phyloP scores from a whole-genome alignment of 2,797 vertebrate genomes.

The Melanotaenia nigrans region DNA sequence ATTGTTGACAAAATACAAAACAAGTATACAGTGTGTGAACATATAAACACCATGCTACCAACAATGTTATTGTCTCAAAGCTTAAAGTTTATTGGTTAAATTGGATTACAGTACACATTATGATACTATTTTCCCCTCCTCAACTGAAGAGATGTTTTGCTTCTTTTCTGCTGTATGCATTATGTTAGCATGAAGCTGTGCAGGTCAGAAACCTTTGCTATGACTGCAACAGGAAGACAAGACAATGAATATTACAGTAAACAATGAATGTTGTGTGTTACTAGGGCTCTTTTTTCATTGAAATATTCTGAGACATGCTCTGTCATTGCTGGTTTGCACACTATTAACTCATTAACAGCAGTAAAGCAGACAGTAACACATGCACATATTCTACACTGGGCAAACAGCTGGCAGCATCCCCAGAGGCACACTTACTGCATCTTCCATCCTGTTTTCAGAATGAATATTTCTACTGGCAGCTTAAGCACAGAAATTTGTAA shows the following conservation, averaged over 20 bases:
- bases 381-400: constrained; percentile 26
- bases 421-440: constrained; percentile 1
- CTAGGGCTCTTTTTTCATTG: constrained; percentile 17
- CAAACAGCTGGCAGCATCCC: constrained; percentile 26
- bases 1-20: neutral
- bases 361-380: constrained; percentile 25
- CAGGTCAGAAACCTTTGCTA: neutral
- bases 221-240: neutral
- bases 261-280: constrained; percentile 9
- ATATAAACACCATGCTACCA: neutral
- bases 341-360: constrained; percentile 6
- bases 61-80: constrained; percentile 23
- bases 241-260: constrained; percentile 1
- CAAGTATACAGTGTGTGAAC: neutral
- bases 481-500: constrained; percentile 2
- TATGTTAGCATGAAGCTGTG: neutral
- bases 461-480: constrained; percentile 8
- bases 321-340: constrained; percentile 13
- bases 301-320: constrained; percentile 10
- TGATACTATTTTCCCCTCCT: neutral
- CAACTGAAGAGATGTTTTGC: constrained; percentile 6
- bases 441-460: constrained; percentile 28
- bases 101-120: constrained; percentile 8
- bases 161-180: constrained; percentile 1
- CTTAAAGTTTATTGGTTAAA: neutral